These are phyloP conservation scores for Dolichopus griseipennis DNA, from an alignment of 2,888 invertebrate species.

Conservation along the genomic window DNA sequence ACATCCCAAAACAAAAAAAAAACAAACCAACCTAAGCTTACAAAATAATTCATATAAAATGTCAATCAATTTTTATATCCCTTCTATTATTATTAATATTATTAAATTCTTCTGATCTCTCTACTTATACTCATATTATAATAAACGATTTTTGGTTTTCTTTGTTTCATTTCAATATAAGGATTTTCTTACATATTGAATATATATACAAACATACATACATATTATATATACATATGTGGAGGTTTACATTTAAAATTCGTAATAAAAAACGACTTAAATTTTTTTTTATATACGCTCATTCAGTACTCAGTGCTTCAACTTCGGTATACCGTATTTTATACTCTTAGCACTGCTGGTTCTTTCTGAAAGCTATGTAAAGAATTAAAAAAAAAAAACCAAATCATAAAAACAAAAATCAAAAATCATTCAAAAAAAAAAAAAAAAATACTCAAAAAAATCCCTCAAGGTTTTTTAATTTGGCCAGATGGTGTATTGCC, in stretches of 20 bases:
- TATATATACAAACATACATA: not conserved
- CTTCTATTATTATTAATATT: not conserved
- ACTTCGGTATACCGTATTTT: not conserved
- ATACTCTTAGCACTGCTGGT: not conserved
- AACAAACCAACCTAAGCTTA: not conserved
- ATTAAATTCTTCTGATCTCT: not conserved
- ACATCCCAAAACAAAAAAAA: not conserved
- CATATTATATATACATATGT: too few species aligned
- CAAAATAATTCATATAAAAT: not conserved
- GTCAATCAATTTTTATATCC: not conserved
- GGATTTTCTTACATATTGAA: not conserved
- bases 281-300: not conserved
- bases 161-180: not conserved
- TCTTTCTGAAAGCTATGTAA: not conserved
- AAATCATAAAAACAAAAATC: too few species aligned
- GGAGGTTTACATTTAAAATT: too few species aligned
- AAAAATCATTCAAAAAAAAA: not conserved
- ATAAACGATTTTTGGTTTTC: too few species aligned
- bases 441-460: not conserved
- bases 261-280: not conserved
- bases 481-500: constrained; percentile 10
- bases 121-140: not conserved
- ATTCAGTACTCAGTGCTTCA: not conserved
- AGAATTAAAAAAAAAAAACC: not conserved
- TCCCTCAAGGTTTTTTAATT: constrained; percentile 9